phyloP scores from a whole-genome alignment of 2,888 invertebrate genomes.

The Germaria angustata region DNA sequence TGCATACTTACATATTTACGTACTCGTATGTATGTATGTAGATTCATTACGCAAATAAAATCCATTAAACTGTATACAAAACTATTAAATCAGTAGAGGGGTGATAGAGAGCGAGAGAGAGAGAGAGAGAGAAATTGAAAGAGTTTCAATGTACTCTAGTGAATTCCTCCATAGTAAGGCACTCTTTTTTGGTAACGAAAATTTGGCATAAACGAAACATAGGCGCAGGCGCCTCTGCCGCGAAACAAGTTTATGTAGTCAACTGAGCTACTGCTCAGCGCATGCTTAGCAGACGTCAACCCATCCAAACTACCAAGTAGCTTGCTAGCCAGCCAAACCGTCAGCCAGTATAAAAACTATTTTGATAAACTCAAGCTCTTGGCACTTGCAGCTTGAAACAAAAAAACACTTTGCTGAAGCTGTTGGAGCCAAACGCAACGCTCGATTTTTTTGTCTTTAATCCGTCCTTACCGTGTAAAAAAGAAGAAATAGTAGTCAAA shows the following conservation, averaged over 20 bases:
- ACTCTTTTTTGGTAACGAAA: conserved; percentile 26
- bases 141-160: background rate
- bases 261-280: conserved; percentile 5
- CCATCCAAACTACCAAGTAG: conserved; percentile 11
- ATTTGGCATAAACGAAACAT: conserved; percentile 36
- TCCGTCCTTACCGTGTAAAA: conserved; percentile 64
- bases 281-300: conserved; percentile 40
- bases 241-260: conserved; percentile 59
- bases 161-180: conserved; percentile 31
- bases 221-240: conserved; percentile 63
- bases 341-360: conserved; percentile 31
- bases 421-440: conserved; percentile 76
- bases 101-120: no score
- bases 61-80: conserved; percentile 1
- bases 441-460: conserved; percentile 51
- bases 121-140: conserved; percentile 14
- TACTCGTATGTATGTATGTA: no score
- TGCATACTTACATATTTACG: background rate
- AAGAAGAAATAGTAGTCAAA: conserved; percentile 18
- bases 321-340: conserved; percentile 8
- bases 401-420: conserved; percentile 75
- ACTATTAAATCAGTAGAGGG: background rate
- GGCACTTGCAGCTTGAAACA: conserved; percentile 66
- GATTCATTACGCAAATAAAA: conserved; percentile 28
- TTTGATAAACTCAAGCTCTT: conserved; percentile 60